Percentiles rank a stretch among this genome's conserved stretches.
Evolutionary conservation across 1,140 invertebrate genomes (phyloP).

Genomic region (Dendroctonus valens): DNA sequence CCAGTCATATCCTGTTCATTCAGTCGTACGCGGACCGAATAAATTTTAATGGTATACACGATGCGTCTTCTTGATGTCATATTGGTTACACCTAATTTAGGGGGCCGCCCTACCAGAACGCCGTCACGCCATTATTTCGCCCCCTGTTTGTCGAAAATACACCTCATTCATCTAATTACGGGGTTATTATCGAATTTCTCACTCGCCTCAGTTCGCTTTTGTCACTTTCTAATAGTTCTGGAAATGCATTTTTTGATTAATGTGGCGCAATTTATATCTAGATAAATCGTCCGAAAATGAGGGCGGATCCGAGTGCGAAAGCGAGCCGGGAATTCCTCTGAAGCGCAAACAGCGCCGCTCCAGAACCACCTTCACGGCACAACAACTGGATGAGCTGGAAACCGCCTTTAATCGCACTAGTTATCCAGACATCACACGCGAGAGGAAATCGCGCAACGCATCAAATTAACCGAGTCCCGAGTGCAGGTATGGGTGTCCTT

Average conservation of each 20-base stretch:
- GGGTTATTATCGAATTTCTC: conserved; percentile 12
- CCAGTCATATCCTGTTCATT: conserved; percentile 27
- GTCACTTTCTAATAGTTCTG: background rate
- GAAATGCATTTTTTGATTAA: background rate
- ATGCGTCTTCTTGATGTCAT: conserved; percentile 22
- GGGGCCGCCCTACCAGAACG: conserved; percentile 24
- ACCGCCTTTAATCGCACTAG: conserved; percentile 86
- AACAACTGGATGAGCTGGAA: conserved; percentile 85
- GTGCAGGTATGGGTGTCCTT: conserved; percentile 59
- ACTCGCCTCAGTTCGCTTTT: background rate
- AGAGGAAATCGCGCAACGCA: conserved; percentile 78
- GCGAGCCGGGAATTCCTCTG: conserved; percentile 75
- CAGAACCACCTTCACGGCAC: conserved; percentile 81
- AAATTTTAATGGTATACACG: conserved; percentile 19
- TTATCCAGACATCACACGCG: conserved; percentile 91
- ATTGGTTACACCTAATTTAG: conserved; percentile 32
- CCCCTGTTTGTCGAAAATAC: conserved; percentile 20
- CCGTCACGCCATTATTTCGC: conserved; percentile 24
- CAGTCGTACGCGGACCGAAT: conserved; percentile 6
- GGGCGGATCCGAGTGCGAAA: conserved; percentile 68
- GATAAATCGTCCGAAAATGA: conserved; percentile 54
- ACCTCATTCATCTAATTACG: conserved; percentile 26
- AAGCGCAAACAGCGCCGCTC: conserved; percentile 81
- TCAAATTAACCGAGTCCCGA: conserved; percentile 71
- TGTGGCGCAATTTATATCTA: conserved; percentile 26